A percentile compares a stretch with the other conserved stretches of the same genome.
Conservation (phyloP, 2,888 invertebrate genomes). For the Drosophila paramelanica region DNA sequence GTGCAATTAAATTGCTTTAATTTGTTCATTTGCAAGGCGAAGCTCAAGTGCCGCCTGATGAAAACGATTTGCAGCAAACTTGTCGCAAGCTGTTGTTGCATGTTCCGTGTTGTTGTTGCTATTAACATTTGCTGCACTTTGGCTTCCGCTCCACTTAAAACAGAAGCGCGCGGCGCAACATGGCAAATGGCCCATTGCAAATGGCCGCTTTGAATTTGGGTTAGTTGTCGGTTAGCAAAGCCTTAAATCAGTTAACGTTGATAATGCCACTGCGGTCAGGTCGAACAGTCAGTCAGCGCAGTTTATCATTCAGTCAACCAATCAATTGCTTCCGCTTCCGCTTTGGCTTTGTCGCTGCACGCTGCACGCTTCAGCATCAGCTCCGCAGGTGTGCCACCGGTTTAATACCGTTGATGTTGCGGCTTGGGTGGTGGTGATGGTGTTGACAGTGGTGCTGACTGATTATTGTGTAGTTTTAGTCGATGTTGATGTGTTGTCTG, state of each 20-base stretch:
- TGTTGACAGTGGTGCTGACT: neutral
- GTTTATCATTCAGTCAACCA: conserved; percentile 24
- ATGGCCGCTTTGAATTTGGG: conserved; percentile 41
- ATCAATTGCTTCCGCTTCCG: conserved; percentile 67
- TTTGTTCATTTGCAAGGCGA: conserved; percentile 31
- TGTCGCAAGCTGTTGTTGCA: conserved; percentile 5
- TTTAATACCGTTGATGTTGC: neutral
- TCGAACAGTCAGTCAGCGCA: conserved; percentile 1
- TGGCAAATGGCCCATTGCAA: conserved; percentile 13
- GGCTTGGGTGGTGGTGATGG: neutral
- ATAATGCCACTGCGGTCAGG: conserved; percentile 22
- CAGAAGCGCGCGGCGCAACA: conserved; percentile 18
- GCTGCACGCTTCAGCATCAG: neutral
- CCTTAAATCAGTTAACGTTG: conserved; percentile 62
- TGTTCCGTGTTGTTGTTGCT: conserved; percentile 14
- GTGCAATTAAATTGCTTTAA: conserved; percentile 46
- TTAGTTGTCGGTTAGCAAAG: conserved; percentile 47
- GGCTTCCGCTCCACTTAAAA: conserved; percentile 70
- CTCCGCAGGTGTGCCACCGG: conserved; percentile 14
- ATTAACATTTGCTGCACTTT: conserved; percentile 27
- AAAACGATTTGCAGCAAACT: conserved; percentile 17
- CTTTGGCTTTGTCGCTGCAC: conserved; percentile 16
- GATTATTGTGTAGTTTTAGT: conserved; percentile 1
- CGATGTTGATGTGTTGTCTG: conserved; percentile 4
- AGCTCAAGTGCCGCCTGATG: conserved; percentile 9